Base-by-base conservation (phyloP, 2,888 invertebrate species). In the Bombyx huttoni region DNA sequence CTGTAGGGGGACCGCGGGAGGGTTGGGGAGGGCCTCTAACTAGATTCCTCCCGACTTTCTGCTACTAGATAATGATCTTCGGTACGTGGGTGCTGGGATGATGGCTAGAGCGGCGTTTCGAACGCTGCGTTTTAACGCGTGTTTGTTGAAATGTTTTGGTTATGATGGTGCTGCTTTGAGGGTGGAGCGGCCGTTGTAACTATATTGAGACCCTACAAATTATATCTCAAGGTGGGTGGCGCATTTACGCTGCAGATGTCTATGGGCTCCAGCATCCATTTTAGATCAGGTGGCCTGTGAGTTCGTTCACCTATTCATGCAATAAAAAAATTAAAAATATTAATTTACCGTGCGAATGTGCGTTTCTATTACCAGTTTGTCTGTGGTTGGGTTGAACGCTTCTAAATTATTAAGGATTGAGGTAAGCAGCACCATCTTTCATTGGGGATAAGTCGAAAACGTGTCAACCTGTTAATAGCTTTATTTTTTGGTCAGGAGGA, bases 11-110 rank as follows among this genome's bases (percentile, higher is more conserved):
- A 51, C 54, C 52, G 56, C 50, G 63, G 62, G 62, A 59, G 49
- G 61, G 64, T 61, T 55, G 52, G 50, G 63, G 62, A 67, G 63
- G 70, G 76, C 74, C 67, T 65, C 75, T 83, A 85, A 83, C 84
- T 84, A 79, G 82, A 82, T 83, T 81, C 83, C 82, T 77, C 83
- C 77, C 75, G 83, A 85, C 85, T 86, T 86, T 85, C 82, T 78
- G 81, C 70, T 73, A 66, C 66, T 68, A 84, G 87, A 87, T 87
- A 87, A 87, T 87, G 85, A 87, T 87, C 87, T 87, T 87, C 78
- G 74, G 70, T 78, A 79, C 82, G 84, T 81, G 83, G 84, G 83
- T 78, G 81, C 81, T 60, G 57, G 61, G 60, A 52, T 50, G 62
- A 53, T 9, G 56, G 56, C 24, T 7, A 52, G 55, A 57, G 64